A percentile compares a stretch with the other conserved stretches of the same genome.
Evolutionary conservation across 2,797 vertebrate species (phyloP).

Genomic region (Lepus oiostolus): DNA sequence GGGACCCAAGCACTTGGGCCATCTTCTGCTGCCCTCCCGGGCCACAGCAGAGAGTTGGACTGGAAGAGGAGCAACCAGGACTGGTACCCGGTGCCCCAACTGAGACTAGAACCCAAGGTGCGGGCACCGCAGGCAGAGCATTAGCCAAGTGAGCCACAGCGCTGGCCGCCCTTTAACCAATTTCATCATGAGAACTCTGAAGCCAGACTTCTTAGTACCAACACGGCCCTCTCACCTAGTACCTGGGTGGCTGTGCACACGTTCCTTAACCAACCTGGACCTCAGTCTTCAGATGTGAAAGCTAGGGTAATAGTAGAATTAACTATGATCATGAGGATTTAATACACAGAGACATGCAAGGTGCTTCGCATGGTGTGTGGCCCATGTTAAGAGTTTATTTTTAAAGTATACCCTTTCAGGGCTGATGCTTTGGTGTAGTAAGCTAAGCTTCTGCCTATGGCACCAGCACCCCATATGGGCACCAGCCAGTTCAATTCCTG

Average conservation of each 20-base stretch:
- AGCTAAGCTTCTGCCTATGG: too few species aligned
- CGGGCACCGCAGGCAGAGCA: too few species aligned
- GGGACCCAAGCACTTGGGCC: too few species aligned
- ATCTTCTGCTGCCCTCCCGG: too few species aligned
- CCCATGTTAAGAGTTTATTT: conserved; percentile 37
- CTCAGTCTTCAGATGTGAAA: background rate
- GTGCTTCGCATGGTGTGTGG: background rate
- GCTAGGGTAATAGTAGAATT: background rate
- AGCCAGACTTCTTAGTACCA: conserved; percentile 17
- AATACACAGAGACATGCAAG: background rate
- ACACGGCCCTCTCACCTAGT: background rate
- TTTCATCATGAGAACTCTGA: background rate
- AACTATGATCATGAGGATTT: background rate
- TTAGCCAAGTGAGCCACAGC: too few species aligned
- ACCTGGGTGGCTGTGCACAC: background rate
- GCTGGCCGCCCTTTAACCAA: background rate
- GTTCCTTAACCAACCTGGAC: background rate
- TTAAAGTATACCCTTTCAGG: background rate
- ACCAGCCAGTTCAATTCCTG: too few species aligned
- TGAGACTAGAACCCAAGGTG: too few species aligned
- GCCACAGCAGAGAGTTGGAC: too few species aligned
- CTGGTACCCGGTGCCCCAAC: too few species aligned
- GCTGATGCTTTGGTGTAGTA: too few species aligned
- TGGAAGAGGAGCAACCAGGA: too few species aligned
- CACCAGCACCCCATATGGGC: too few species aligned